phyloP scores from a whole-genome alignment of 2,797 vertebrate species.

The Carapus acus region DNA sequence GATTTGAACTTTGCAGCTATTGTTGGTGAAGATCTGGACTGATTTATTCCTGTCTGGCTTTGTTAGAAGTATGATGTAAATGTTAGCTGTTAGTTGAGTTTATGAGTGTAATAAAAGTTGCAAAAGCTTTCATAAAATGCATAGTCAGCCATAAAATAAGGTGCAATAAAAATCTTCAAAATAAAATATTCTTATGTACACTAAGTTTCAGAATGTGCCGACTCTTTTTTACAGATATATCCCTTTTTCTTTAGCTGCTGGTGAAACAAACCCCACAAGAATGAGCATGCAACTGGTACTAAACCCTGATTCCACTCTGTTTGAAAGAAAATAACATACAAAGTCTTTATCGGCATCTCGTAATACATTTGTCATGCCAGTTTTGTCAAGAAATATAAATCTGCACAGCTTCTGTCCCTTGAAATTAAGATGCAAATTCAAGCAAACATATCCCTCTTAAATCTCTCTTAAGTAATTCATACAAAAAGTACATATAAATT shows the following conservation, averaged over 20 bases:
- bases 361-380: slow-evolving; percentile 38
- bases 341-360: slow-evolving; percentile 30
- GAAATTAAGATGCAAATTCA: slow-evolving; percentile 45
- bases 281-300: slow-evolving; percentile 40
- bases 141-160: slow-evolving; percentile 69
- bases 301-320: slow-evolving; percentile 65
- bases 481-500: slow-evolving; percentile 40
- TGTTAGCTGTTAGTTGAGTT: slow-evolving; percentile 34
- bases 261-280: slow-evolving; percentile 49
- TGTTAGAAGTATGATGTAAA: slow-evolving; percentile 47
- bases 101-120: slow-evolving; percentile 49
- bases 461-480: slow-evolving; percentile 50
- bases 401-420: slow-evolving; percentile 49
- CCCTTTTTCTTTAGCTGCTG: slow-evolving; percentile 64
- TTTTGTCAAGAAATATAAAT: slow-evolving; percentile 32
- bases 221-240: slow-evolving; percentile 56
- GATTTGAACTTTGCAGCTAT: slow-evolving; percentile 54
- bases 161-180: slow-evolving; percentile 64
- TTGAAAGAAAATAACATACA: slow-evolving; percentile 17
- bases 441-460: slow-evolving; percentile 56
- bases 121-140: slow-evolving; percentile 63
- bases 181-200: slow-evolving; percentile 70
- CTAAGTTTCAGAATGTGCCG: slow-evolving; percentile 62
- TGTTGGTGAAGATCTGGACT: slow-evolving; percentile 63
- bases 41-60: slow-evolving; percentile 52